Evolutionary conservation across 2,797 vertebrate genomes (phyloP), one percentile per base, ranked within the genome.

Genomic region (Carapus acus): DNA sequence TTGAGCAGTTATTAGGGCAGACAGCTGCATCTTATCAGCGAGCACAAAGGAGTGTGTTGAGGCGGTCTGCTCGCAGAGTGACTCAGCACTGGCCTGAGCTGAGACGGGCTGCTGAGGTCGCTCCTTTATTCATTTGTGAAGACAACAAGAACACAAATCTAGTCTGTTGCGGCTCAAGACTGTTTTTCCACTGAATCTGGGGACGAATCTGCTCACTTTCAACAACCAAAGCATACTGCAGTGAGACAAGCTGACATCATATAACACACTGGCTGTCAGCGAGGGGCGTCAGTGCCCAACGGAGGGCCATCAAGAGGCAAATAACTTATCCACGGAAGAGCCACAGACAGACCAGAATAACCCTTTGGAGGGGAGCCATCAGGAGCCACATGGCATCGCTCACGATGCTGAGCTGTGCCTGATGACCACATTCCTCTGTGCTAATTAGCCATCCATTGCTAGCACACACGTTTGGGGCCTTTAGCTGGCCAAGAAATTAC

Each of bases 1-100:
- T 67, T 58, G 41, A 74, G 60, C 20, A 71, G 76, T 74, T 74
- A 79, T 77, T 67, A 55, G 41, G 72, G 60, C 20, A 50, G 68
- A 80, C 83, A 86, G 83, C 83, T 85, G 81, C 66, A 82, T 54
- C 77, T 79, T 71, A 79, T 79, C 76, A 71, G 65, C 15, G 14
- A 53, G 69, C 56, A 81, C 75, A 85, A 82, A 82, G 74, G 58
- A 53, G 67, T 75, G 57, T 63, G 71, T 83, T 77, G 72, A 52
- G 69, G 62, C 62, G 4, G 55, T 67, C 62, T 61, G 39, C 71
- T 64, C 64, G 60, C 55, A 79, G 66, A 72, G 55, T 82, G 83
- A 85, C 66, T 83, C 82, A 84, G 76, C 76, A 55, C 53, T 63
- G 47, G 60, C 65, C 78, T 21, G 34, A 45, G 62, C 19, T 55